Evolutionary conservation across 2,888 invertebrate species (phyloP), one percentile per base, ranked within the genome.

Genomic region (Tetramorium bicarinatum): DNA sequence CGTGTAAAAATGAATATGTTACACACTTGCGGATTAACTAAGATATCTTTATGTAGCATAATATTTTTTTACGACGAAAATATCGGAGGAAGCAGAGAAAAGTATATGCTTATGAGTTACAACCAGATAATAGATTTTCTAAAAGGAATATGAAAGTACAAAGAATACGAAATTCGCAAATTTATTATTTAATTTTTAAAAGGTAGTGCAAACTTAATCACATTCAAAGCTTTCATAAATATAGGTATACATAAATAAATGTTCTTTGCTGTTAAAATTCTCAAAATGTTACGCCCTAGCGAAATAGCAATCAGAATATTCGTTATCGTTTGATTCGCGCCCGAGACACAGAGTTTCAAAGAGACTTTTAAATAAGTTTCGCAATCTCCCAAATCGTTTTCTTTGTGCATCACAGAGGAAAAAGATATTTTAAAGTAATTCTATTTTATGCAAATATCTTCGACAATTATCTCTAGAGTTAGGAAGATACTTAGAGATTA

Each of bases 181-280:
- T 74, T 74, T 59, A 59, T 74, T 74, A 74, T 74, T 59, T 44
- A 74, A 25, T 9, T 9, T 41, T 72, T 41, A 74, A 74, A 74
- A 74, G 34, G 15, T 71, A 38, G 29, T 0, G 2, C 4, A 2
- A 44, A 18, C 3, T 25, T 44, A 74, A 61, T 59, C 7, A 21
- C 13, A 25, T n/a, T 25, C 18, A 25, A 18, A 29, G 61, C 29
- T 61, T 74, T 29, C 61, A 29, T 59, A 29, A 74, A 44, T 25
- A 18, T 56, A 11, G 3, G 3, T 72, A n/a, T 61, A 44, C 25
- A 41, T 41, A 15, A 56, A n/a, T 25, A 72, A 72, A 74, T 29
- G 25, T 6, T 41, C 11, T 41, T 18, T 15, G 18, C 25, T 41
- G 7, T 41, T 59, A 74, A 74, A 74, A 44, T 44, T 74, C 1